phyloP scores from a whole-genome alignment of 1,140 invertebrate genomes.

The Drosophila eugracilis region DNA sequence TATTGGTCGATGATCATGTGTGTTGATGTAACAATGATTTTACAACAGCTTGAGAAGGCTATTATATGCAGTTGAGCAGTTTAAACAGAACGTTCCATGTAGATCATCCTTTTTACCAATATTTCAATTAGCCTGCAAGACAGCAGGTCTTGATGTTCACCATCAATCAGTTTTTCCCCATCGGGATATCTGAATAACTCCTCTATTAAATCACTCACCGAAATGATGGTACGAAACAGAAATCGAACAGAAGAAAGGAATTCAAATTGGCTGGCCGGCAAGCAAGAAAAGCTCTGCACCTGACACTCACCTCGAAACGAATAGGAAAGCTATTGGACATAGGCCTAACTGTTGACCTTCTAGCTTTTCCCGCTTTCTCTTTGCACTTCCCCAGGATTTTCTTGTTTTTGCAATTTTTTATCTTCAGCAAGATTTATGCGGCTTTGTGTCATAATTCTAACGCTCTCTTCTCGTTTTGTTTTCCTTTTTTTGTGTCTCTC shows the following conservation, averaged over 20 bases:
- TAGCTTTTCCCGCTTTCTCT: slow-evolving; percentile 25
- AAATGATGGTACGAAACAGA: slow-evolving; percentile 14
- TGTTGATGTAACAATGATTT: background rate
- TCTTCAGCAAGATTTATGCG: slow-evolving; percentile 78
- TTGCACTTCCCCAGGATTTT: slow-evolving; percentile 18
- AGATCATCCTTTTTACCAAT: slow-evolving; percentile 12
- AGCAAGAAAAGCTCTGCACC: slow-evolving; percentile 27
- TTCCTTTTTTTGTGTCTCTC: slow-evolving; percentile 14
- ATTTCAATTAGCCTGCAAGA: slow-evolving; percentile 32
- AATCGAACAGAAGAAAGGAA: slow-evolving; percentile 27
- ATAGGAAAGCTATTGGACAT: slow-evolving; percentile 37
- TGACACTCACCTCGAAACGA: slow-evolving; percentile 40
- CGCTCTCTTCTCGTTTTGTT: slow-evolving; percentile 43
- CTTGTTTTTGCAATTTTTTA: slow-evolving; percentile 66
- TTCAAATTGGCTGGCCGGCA: slow-evolving; percentile 32
- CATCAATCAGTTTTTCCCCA: slow-evolving; percentile 37
- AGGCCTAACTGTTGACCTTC: slow-evolving; percentile 55
- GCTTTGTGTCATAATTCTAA: slow-evolving; percentile 74
- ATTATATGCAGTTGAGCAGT: too few relatives aligned
- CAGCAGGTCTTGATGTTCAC: slow-evolving; percentile 10
- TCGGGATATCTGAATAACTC: slow-evolving; percentile 5
- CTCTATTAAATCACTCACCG: slow-evolving; percentile 41
- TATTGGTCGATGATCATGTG: slow-evolving; percentile 10
- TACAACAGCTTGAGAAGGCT: background rate
- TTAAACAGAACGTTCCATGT: background rate